Percentiles rank a stretch among this genome's conserved stretches.
Evolutionary conservation across 1,140 invertebrate genomes (phyloP).

Genomic region (Panagrolaimus sp.): DNA sequence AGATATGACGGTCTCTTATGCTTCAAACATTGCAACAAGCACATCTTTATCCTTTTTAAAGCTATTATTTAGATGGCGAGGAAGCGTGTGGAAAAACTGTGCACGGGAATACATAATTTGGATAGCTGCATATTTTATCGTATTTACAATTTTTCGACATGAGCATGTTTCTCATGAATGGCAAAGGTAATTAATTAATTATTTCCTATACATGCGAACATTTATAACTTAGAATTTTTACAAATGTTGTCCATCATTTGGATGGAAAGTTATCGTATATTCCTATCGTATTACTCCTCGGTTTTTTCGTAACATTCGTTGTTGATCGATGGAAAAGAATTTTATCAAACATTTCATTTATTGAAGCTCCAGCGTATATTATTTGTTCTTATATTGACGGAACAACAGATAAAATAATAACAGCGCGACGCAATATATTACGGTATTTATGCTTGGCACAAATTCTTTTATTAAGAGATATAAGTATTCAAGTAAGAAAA

Average conservation of each 20-base stretch:
- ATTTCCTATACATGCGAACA: too few species aligned
- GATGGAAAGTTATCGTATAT: conserved; percentile 2
- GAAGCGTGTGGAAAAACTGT: conserved; percentile 12
- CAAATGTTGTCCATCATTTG: not conserved
- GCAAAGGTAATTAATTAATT: not conserved
- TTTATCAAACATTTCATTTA: conserved; percentile 49
- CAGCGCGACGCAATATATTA: conserved; percentile 71
- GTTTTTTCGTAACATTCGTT: conserved; percentile 52
- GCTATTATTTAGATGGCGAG: not conserved
- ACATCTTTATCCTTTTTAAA: conserved; percentile 6
- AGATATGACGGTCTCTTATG: conserved; percentile 5
- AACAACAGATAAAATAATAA: conserved; percentile 71
- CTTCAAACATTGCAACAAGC: not conserved
- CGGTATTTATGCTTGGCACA: conserved; percentile 68
- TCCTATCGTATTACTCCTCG: conserved; percentile 24
- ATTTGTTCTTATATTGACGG: conserved; percentile 30
- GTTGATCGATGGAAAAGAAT: conserved; percentile 51
- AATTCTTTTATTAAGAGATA: conserved; percentile 69
- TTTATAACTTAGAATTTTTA: not conserved
- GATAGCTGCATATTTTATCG: conserved; percentile 6
- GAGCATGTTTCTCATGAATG: not conserved
- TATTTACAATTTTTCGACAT: not conserved
- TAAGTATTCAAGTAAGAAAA: conserved; percentile 81
- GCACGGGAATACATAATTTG: conserved; percentile 6
- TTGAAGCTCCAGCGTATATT: conserved; percentile 41